Conservation (phyloP, 2,797 vertebrate genomes). For the Tragelaphus oryx region DNA sequence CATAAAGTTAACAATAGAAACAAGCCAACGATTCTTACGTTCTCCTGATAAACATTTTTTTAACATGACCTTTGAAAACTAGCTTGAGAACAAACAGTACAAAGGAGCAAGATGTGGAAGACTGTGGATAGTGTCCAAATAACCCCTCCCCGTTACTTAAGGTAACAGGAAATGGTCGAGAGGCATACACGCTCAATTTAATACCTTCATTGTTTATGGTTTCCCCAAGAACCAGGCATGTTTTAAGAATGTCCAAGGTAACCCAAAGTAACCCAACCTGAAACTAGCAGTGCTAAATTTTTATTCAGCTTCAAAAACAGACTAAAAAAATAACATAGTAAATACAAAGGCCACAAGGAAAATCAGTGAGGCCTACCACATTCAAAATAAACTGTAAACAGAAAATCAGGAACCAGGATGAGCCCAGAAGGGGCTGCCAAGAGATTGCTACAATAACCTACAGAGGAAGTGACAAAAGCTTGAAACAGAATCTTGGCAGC, state of each 20-base stretch:
- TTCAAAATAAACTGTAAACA: constrained; percentile 19
- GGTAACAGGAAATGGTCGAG: constrained; percentile 31
- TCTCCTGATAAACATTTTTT: background rate
- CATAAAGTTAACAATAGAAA: constrained; percentile 1
- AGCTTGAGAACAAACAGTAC: constrained; percentile 39
- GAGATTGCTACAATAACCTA: background rate
- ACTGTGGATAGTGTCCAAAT: background rate
- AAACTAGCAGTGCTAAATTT: background rate
- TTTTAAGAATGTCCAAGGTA: constrained; percentile 15
- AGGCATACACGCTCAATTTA: background rate
- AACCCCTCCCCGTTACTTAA: background rate
- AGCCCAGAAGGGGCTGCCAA: constrained; percentile 14
- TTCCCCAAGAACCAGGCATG: background rate
- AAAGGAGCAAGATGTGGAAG: background rate
- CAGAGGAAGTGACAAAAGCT: background rate
- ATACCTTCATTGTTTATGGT: constrained; percentile 13
- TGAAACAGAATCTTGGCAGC: background rate
- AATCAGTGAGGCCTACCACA: background rate
- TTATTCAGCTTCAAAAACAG: background rate
- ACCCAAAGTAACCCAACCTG: background rate
- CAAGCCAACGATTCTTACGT: background rate
- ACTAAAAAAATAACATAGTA: background rate
- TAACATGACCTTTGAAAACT: constrained; percentile 19
- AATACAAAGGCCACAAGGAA: background rate
- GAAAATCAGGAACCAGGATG: background rate